These are phyloP conservation scores for Lutraria rhynchaena DNA, from an alignment of 1,140 invertebrate genomes.

Conservation along the genomic window DNA sequence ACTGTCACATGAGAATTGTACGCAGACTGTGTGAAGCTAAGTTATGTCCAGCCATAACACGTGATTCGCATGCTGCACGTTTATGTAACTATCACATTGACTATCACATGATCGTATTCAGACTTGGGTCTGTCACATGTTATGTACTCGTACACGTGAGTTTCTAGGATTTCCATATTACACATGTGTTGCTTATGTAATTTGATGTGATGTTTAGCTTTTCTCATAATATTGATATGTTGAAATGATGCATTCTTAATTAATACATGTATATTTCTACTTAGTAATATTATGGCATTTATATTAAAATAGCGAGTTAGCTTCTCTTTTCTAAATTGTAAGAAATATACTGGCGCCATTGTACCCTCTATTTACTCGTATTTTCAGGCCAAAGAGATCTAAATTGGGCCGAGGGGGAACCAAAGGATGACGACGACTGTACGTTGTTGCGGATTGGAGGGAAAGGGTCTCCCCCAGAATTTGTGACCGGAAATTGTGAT, in stretches of 20 bases:
- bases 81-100: too few relatives aligned
- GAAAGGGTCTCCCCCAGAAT: background rate
- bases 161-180: background rate
- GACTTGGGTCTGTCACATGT: too few relatives aligned
- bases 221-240: background rate
- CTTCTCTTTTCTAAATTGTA: background rate
- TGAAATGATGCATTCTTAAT: background rate
- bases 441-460: slow-evolving; percentile 1
- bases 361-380: background rate
- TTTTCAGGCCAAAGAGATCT: slow-evolving; percentile 19
- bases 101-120: too few relatives aligned
- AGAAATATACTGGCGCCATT: background rate
- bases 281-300: too few relatives aligned
- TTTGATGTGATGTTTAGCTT: background rate
- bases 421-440: slow-evolving; percentile 35
- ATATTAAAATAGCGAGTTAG: background rate
- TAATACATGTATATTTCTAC: background rate
- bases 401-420: slow-evolving; percentile 36
- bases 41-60: too few relatives aligned
- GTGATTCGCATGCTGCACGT: too few relatives aligned
- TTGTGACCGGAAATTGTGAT: slow-evolving; percentile 28
- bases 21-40: too few relatives aligned
- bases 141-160: background rate
- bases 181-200: background rate
- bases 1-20: too few relatives aligned